A percentile compares a stretch with the other conserved stretches of the same genome.
These are phyloP conservation scores for Sebastes reedi DNA, from an alignment of 2,797 vertebrate genomes.

Conservation along the genomic window DNA sequence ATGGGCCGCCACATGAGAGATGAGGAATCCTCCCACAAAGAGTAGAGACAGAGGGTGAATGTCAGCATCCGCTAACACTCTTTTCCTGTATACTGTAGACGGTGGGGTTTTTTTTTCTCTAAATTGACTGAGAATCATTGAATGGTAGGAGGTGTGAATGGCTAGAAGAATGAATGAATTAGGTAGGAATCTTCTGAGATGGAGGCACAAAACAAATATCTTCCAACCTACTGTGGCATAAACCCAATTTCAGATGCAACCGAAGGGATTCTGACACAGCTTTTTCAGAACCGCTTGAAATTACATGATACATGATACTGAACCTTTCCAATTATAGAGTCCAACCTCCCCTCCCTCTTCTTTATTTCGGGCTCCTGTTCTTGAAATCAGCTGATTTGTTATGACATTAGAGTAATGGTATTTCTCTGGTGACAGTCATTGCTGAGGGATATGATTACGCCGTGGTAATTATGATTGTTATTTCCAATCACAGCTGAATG, in stretches of 20 bases:
- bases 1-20: slow-evolving; percentile 76
- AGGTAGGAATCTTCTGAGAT: neutral
- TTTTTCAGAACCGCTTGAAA: slow-evolving; percentile 39
- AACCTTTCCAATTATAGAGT: slow-evolving; percentile 64
- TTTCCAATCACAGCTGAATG: slow-evolving; percentile 79
- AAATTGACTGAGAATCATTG: neutral
- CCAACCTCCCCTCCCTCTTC: slow-evolving; percentile 41
- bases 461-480: slow-evolving; percentile 78
- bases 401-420: slow-evolving; percentile 73
- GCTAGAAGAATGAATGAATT: neutral
- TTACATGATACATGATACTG: slow-evolving; percentile 42
- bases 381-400: slow-evolving; percentile 76
- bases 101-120: neutral
- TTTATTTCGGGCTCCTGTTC: slow-evolving; percentile 48
- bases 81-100: slow-evolving; percentile 6
- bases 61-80: slow-evolving; percentile 33
- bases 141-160: neutral
- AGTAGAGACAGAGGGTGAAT: slow-evolving; percentile 40
- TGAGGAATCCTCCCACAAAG: slow-evolving; percentile 60
- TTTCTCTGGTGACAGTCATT: slow-evolving; percentile 78
- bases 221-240: neutral
- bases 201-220: slow-evolving; percentile 11
- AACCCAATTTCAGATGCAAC: slow-evolving; percentile 16
- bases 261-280: slow-evolving; percentile 12
- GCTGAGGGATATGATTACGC: slow-evolving; percentile 78